Evolutionary conservation across 1,140 invertebrate species (phyloP).

Genomic region (Yoshiicerus persimilis): DNA sequence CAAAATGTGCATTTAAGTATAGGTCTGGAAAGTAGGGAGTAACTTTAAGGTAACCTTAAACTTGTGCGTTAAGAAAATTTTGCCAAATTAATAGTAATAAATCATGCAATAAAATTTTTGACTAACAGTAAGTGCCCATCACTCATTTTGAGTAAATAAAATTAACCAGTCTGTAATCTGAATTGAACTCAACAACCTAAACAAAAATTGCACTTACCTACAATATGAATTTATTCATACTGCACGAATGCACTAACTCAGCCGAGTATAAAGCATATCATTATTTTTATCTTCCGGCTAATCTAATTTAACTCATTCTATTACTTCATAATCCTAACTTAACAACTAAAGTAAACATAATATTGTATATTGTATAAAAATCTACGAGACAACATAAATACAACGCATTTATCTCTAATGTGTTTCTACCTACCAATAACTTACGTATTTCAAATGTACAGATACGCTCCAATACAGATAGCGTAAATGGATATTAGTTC

Average conservation of each 20-base stretch:
- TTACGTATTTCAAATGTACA: not conserved
- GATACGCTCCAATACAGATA: not conserved
- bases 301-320: not conserved
- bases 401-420: not conserved
- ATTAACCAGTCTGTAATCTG: conserved; percentile 13
- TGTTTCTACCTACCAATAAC: not conserved
- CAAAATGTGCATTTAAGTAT: not conserved
- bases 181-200: not conserved
- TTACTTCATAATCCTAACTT: not conserved
- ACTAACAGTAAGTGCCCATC: not conserved
- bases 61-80: not conserved
- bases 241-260: not conserved
- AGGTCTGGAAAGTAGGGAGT: not conserved
- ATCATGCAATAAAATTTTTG: not conserved
- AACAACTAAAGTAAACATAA: not conserved
- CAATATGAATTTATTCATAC: not conserved
- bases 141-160: not conserved
- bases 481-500: not conserved
- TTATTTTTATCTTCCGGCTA: not conserved
- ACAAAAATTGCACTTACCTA: conserved; percentile 2
- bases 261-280: not conserved
- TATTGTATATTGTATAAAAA: not conserved
- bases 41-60: not conserved
- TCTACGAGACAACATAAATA: not conserved
- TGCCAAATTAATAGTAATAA: not conserved